Percentiles rank a stretch among this genome's conserved stretches.
Evolutionary conservation across 1,140 invertebrate species (phyloP).

Genomic region (Drosophila pachea): DNA sequence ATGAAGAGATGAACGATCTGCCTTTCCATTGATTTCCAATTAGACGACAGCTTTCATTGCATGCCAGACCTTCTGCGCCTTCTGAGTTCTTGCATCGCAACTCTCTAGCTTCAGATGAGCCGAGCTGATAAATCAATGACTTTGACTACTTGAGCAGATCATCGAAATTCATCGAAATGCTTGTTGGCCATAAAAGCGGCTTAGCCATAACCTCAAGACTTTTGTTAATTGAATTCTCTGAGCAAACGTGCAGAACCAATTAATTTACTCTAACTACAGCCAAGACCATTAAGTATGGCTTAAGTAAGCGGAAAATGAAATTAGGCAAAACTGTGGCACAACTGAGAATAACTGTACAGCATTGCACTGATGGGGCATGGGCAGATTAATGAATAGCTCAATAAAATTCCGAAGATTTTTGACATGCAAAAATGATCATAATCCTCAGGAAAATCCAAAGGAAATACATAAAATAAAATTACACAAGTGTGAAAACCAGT

Average conservation of each 20-base stretch:
- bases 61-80: too few species aligned
- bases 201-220: neutral
- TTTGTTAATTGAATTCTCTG: neutral
- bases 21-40: slow-evolving; percentile 56
- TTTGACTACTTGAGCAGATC: too few species aligned
- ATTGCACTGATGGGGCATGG: too few species aligned
- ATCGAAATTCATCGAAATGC: too few species aligned
- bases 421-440: too few species aligned
- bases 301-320: neutral
- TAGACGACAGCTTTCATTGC: slow-evolving; percentile 40
- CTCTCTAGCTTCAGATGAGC: too few species aligned
- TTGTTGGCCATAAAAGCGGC: too few species aligned
- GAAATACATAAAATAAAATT: slow-evolving; percentile 15
- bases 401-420: slow-evolving; percentile 10
- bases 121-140: too few species aligned
- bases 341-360: too few species aligned
- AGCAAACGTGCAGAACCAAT: slow-evolving; percentile 3
- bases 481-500: slow-evolving; percentile 52
- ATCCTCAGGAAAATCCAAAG: slow-evolving; percentile 37
- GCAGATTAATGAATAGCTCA: slow-evolving; percentile 20
- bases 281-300: neutral
- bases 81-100: too few species aligned
- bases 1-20: slow-evolving; percentile 15
- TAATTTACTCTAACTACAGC: neutral
- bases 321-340: too few species aligned